These are phyloP conservation scores for Daubentonia madagascariensis DNA, from an alignment of 2,113 vertebrate species.

Conservation along the genomic window DNA sequence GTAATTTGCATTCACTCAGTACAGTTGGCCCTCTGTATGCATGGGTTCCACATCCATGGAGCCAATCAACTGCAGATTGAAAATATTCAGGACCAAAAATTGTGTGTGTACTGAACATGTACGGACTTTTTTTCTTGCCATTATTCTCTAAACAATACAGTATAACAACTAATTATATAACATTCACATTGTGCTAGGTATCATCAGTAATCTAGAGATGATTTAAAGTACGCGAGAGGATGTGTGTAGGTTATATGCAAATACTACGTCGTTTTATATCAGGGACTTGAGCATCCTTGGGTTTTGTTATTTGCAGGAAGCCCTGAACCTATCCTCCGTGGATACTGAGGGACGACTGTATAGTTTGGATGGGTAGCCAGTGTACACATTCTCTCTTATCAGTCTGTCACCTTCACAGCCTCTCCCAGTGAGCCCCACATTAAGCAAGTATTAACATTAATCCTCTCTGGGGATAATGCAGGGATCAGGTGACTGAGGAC, in stretches of 20 bases:
- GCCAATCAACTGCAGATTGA: not conserved
- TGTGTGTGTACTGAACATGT: not conserved
- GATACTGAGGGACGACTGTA: not conserved
- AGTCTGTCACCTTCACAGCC: not conserved
- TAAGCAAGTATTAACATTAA: too few relatives aligned
- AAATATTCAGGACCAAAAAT: not conserved
- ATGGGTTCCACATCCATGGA: not conserved
- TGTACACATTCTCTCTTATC: rapidly evolving
- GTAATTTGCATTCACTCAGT: not conserved
- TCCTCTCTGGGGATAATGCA: not conserved
- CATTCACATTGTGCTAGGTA: too few relatives aligned
- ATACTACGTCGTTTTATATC: not conserved
- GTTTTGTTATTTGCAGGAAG: not conserved
- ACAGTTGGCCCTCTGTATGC: not conserved
- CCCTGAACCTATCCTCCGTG: too few relatives aligned
- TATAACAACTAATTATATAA: not conserved
- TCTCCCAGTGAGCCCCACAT: not conserved
- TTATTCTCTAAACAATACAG: not conserved
- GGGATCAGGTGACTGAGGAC: not conserved
- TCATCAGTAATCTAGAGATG: not conserved
- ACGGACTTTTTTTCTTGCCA: not conserved
- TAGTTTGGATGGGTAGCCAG: not conserved
- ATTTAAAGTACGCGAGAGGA: not conserved
- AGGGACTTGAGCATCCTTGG: not conserved
- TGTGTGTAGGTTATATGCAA: not conserved